These are phyloP conservation scores for Lophius piscatorius DNA, from an alignment of 2,113 vertebrate genomes.

Conservation along the genomic window DNA sequence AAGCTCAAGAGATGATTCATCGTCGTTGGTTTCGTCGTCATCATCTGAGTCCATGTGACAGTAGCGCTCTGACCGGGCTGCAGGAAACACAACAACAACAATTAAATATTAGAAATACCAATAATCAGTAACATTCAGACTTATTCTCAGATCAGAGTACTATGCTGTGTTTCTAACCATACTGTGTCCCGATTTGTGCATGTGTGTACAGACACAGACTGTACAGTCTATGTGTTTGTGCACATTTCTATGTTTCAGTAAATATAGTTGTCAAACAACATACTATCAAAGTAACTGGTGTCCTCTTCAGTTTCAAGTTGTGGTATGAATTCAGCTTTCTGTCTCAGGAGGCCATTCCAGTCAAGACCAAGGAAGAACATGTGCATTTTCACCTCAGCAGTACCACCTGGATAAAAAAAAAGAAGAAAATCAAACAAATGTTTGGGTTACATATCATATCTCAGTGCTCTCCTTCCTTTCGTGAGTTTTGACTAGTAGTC, in stretches of 20 bases:
- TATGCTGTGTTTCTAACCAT: not conserved
- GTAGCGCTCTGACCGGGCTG: conserved; percentile 92
- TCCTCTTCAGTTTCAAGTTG: conserved; percentile 94
- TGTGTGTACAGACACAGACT: not conserved
- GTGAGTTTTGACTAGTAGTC: no score
- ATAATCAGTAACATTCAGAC: not conserved
- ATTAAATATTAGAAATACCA: not conserved
- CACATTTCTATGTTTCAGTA: not conserved
- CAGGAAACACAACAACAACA: not conserved
- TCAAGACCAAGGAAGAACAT: conserved; percentile 90
- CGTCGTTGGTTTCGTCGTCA: conserved; percentile 91
- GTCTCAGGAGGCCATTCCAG: conserved; percentile 92
- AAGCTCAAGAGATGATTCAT: conserved; percentile 90
- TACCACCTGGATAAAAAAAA: conserved; percentile 80
- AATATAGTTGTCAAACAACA: conserved; percentile 39
- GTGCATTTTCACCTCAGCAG: conserved; percentile 91
- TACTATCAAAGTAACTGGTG: conserved; percentile 98
- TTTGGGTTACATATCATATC: not conserved
- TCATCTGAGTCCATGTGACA: conserved; percentile 85
- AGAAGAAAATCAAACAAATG: conserved; percentile 5
- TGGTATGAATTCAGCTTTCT: conserved; percentile 96
- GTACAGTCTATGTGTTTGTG: not conserved
- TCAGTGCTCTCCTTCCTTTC: no score
- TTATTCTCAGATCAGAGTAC: not conserved
- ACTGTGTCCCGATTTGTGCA: not conserved